phyloP scores from a whole-genome alignment of 2,888 invertebrate species.

The Eupithecia pulchellata region DNA sequence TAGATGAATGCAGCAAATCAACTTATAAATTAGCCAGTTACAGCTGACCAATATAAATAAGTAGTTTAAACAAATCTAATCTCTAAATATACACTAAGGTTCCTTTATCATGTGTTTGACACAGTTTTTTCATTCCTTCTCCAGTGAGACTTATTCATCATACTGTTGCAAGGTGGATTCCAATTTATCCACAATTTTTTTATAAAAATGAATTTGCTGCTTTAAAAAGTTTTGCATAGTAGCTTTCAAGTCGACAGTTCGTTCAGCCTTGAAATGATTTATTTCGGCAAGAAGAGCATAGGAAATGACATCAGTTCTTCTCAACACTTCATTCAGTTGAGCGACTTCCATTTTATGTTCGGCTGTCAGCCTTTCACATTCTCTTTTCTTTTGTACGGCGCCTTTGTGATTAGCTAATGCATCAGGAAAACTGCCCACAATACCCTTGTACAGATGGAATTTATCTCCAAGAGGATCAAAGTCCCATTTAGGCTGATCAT shows the following conservation, averaged over 20 bases:
- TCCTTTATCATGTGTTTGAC: slow-evolving; percentile 29
- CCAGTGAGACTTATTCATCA: slow-evolving; percentile 65
- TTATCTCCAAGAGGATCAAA: slow-evolving; percentile 96
- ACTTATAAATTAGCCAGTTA: slow-evolving; percentile 36
- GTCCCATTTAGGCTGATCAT: slow-evolving; percentile 95
- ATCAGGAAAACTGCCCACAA: slow-evolving; percentile 95
- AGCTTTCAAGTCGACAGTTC: slow-evolving; percentile 93
- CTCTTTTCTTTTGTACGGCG: slow-evolving; percentile 94
- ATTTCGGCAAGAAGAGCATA: slow-evolving; percentile 97
- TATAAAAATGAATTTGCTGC: slow-evolving; percentile 97
- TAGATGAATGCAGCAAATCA: slow-evolving; percentile 35
- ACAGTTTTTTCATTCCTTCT: slow-evolving; percentile 45
- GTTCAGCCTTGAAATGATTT: slow-evolving; percentile 95
- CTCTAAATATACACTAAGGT: slow-evolving; percentile 6
- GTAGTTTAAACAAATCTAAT: background rate
- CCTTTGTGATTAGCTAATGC: slow-evolving; percentile 95
- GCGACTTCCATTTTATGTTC: slow-evolving; percentile 94
- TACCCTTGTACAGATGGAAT: slow-evolving; percentile 97
- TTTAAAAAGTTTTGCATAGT: slow-evolving; percentile 94
- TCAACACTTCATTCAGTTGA: slow-evolving; percentile 92
- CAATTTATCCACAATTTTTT: slow-evolving; percentile 91
- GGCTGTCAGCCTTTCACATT: slow-evolving; percentile 91
- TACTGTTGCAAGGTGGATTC: slow-evolving; percentile 84
- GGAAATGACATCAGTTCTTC: slow-evolving; percentile 95
- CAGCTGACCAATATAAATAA: slow-evolving; percentile 27